phyloP scores from a whole-genome alignment of 2,888 invertebrate genomes.

The Pinctada fucata region DNA sequence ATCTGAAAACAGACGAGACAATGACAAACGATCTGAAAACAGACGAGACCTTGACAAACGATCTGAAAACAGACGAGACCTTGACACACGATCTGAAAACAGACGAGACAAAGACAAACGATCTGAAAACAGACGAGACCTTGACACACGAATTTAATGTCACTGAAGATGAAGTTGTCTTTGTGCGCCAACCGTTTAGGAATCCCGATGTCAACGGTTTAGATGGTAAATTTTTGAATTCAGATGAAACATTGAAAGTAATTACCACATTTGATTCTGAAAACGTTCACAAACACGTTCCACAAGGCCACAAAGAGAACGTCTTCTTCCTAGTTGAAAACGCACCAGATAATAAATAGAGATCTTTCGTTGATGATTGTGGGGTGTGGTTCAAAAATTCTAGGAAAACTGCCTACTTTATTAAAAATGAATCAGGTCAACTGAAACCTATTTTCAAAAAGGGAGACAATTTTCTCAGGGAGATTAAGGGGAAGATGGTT shows the following conservation, averaged over 20 bases:
- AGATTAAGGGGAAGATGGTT: neutral
- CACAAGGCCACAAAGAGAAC: conserved; percentile 19
- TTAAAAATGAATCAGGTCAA: too few species aligned
- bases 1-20: too few species aligned
- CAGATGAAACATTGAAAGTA: too few species aligned
- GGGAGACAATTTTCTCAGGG: conserved; percentile 4
- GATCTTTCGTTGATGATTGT: conserved; percentile 22
- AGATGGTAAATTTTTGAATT: conserved; percentile 5
- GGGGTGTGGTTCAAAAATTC: conserved; percentile 12
- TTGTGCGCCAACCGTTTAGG: neutral
- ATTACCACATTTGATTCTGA: too few species aligned
- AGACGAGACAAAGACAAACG: neutral
- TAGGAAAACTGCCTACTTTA: conserved; percentile 18
- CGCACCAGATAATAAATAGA: neutral
- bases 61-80: too few species aligned
- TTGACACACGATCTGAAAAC: neutral
- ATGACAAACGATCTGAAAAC: neutral
- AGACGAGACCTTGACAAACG: neutral
- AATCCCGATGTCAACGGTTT: neutral
- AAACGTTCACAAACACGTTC: neutral
- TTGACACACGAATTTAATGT: too few species aligned
- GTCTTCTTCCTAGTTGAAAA: conserved; percentile 14
- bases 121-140: neutral
- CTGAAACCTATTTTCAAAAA: conserved; percentile 24
- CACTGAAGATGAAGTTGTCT: neutral